phyloP scores from a whole-genome alignment of 2,113 vertebrate genomes.

The Erythrolamprus reginae region DNA sequence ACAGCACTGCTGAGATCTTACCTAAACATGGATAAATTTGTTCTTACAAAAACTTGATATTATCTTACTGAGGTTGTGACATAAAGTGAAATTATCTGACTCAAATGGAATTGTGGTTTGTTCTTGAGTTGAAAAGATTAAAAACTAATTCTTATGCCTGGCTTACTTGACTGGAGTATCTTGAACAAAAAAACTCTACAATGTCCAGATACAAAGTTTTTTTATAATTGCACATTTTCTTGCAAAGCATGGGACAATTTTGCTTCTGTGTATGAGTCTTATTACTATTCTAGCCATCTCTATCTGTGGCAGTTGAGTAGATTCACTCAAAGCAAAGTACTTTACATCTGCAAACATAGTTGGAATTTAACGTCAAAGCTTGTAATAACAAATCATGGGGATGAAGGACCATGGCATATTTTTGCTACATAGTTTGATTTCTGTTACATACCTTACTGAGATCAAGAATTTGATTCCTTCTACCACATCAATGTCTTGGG shows the following conservation, averaged over 20 bases:
- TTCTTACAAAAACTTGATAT: background rate
- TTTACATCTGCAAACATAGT: background rate
- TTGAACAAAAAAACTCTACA: background rate
- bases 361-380: background rate
- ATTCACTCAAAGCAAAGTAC: background rate
- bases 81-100: slow-evolving; percentile 9
- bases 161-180: background rate
- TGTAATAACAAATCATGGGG: background rate
- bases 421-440: background rate
- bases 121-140: background rate
- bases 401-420: background rate
- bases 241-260: background rate
- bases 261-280: background rate
- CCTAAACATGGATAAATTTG: background rate
- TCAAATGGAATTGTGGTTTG: background rate
- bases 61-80: slow-evolving; percentile 1
- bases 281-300: background rate
- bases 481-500: background rate
- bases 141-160: background rate
- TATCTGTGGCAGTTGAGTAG: background rate
- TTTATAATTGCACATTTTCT: background rate
- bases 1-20: background rate
- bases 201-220: background rate
- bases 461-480: background rate
- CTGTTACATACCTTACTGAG: background rate